A percentile compares a stretch with the other conserved stretches of the same genome.
Evolutionary conservation across 2,797 vertebrate species (phyloP).

Genomic region (Anas capensis): DNA sequence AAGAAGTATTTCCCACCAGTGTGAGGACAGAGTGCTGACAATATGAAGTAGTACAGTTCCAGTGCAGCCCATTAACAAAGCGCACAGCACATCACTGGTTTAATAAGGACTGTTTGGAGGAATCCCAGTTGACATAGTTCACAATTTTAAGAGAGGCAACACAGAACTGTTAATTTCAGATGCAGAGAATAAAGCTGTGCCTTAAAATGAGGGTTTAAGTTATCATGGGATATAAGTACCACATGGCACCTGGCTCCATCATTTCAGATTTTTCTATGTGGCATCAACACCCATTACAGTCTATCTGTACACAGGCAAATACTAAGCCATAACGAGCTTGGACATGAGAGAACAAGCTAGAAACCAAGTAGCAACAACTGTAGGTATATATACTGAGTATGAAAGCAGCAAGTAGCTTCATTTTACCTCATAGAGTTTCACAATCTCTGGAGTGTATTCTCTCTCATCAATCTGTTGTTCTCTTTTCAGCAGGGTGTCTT

Average conservation of each 20-base stretch:
- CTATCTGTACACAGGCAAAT: not conserved
- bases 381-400: not conserved
- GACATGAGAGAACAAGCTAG: not conserved
- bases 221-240: not conserved
- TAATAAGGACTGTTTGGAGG: not conserved
- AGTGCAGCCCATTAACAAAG: not conserved
- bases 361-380: not conserved
- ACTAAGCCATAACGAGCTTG: not conserved
- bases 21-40: not conserved
- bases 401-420: not conserved
- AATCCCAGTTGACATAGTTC: not conserved
- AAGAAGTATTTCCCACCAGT: not conserved
- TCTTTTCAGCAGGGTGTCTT: constrained; percentile 90
- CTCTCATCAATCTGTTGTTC: constrained; percentile 95
- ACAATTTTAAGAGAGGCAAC: not conserved
- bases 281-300: not conserved
- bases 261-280: not conserved
- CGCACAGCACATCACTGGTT: accelerated
- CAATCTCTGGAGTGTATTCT: constrained; percentile 89
- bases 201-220: not conserved
- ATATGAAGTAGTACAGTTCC: accelerated
- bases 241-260: not conserved
- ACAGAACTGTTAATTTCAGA: not conserved
- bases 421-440: constrained; percentile 92
- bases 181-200: not conserved